phyloP scores from a whole-genome alignment of 1,140 invertebrate species.

The Diplogasteroides magnus region DNA sequence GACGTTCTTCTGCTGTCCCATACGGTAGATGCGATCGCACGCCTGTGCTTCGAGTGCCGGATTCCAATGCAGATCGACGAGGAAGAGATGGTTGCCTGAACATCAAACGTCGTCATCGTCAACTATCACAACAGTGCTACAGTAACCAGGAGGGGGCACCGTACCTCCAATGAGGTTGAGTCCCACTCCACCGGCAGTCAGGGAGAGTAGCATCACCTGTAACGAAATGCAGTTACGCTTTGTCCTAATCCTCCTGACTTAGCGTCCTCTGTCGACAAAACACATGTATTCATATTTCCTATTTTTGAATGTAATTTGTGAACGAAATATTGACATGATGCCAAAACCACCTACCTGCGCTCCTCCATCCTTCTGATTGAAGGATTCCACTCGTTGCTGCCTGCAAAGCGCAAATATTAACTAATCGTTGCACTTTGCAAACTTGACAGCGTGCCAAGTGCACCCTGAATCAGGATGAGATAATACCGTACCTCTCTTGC shows the following conservation, averaged over 20 bases:
- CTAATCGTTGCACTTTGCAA: neutral
- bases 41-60: constrained; percentile 85
- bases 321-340: no score
- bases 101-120: no score
- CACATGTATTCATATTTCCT: no score
- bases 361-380: constrained; percentile 27
- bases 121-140: no score
- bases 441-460: neutral
- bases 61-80: constrained; percentile 90
- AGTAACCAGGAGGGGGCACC: no score
- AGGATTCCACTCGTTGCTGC: constrained; percentile 32
- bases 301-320: no score
- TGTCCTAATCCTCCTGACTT: no score
- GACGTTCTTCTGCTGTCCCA: constrained; percentile 77
- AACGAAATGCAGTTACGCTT: no score
- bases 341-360: no score
- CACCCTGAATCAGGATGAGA: no score
- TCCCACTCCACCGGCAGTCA: constrained; percentile 82
- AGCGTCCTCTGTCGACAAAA: no score
- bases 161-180: constrained; percentile 73
- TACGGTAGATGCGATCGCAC: constrained; percentile 80
- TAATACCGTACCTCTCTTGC: constrained; percentile 11
- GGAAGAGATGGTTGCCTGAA: constrained; percentile 79
- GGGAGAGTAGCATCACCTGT: constrained; percentile 71
- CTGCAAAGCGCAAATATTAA: constrained; percentile 1